phyloP scores from a whole-genome alignment of 2,888 invertebrate genomes.

The Dysmachus trigonus region DNA sequence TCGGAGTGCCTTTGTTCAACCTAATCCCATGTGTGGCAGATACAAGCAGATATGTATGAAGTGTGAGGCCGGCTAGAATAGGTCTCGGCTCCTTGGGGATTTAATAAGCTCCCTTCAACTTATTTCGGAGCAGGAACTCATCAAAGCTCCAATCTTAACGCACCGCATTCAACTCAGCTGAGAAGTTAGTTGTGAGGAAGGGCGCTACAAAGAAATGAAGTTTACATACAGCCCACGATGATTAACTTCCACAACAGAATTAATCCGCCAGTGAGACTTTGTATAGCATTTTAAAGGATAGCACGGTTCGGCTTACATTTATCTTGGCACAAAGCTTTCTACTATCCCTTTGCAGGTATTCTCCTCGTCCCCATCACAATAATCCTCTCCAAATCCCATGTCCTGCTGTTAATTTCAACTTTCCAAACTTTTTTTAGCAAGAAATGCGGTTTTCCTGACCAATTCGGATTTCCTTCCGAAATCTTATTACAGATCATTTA shows the following conservation, averaged over 20 bases:
- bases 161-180: neutral
- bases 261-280: neutral
- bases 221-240: neutral
- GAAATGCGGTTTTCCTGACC: neutral
- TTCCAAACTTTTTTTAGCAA: neutral
- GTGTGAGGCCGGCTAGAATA: neutral
- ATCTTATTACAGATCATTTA: neutral
- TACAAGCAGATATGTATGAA: neutral
- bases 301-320: neutral
- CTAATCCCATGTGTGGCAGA: neutral
- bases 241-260: neutral
- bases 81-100: neutral
- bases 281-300: neutral
- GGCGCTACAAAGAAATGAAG: neutral
- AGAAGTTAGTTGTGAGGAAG: neutral
- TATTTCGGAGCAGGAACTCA: neutral
- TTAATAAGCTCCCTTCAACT: neutral
- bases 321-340: neutral
- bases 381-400: neutral
- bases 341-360: neutral
- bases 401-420: neutral
- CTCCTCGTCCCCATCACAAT: neutral
- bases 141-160: neutral
- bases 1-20: neutral
- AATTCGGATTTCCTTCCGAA: neutral